phyloP scores from a whole-genome alignment of 2,888 invertebrate genomes.

The Eubasilissa splendida region DNA sequence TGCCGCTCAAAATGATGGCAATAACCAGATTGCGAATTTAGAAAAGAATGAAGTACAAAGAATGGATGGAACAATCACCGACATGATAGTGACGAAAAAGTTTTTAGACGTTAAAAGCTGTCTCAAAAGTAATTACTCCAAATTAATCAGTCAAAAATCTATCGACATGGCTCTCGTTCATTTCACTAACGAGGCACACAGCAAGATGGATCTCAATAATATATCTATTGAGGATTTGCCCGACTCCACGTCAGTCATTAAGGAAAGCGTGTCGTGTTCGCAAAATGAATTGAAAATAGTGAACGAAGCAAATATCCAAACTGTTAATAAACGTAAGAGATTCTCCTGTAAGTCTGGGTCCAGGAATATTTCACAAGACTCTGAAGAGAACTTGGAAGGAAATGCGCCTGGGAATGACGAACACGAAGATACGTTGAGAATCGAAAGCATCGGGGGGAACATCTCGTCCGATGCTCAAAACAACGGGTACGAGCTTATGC shows the following conservation, averaged over 20 bases:
- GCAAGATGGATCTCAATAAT: conserved; percentile 58
- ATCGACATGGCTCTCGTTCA: conserved; percentile 69
- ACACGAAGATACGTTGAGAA: background rate
- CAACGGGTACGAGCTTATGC: conserved; percentile 53
- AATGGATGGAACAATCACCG: background rate
- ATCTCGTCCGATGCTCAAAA: conserved; percentile 20
- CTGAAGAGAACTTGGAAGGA: background rate
- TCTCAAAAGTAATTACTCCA: conserved; percentile 54
- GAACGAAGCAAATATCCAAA: conserved; percentile 5
- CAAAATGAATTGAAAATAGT: background rate
- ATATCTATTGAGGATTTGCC: conserved; percentile 58
- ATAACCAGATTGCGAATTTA: background rate
- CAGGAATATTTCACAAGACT: conserved; percentile 5
- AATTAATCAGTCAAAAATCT: conserved; percentile 68
- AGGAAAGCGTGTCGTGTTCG: conserved; percentile 3
- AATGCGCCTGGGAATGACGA: background rate
- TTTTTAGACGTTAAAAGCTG: conserved; percentile 45
- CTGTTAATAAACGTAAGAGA: conserved; percentile 33
- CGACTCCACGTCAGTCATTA: conserved; percentile 33
- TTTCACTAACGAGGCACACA: conserved; percentile 63
- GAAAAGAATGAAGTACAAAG: no score
- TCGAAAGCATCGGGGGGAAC: conserved; percentile 43
- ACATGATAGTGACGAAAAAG: conserved; percentile 7
- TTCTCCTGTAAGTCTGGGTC: conserved; percentile 24
- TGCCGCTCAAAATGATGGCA: background rate